Evolutionary conservation across 1,140 invertebrate genomes (phyloP).

Genomic region (Chionoecetes opilio): DNA sequence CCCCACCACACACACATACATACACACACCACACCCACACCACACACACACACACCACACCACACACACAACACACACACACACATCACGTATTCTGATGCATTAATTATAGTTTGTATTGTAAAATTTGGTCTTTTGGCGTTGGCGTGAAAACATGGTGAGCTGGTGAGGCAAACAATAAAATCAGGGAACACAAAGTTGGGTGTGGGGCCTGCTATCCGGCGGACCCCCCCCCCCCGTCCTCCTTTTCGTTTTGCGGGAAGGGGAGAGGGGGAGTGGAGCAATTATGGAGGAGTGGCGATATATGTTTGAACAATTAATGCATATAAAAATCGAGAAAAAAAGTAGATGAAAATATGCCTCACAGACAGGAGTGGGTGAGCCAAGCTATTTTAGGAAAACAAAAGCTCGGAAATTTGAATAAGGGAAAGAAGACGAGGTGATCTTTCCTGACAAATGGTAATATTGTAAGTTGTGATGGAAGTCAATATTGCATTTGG

Average conservation of each 20-base stretch:
- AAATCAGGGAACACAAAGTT: constrained; percentile 29
- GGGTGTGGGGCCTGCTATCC: not conserved
- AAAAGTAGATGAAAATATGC: not conserved
- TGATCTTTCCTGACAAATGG: no score
- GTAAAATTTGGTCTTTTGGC: not conserved
- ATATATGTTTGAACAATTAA: constrained; percentile 22
- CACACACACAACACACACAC: constrained; percentile 33
- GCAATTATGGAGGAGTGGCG: constrained; percentile 15
- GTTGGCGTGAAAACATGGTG: not conserved
- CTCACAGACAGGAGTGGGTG: not conserved
- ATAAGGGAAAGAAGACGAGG: no score
- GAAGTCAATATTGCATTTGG: no score
- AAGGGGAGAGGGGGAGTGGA: not conserved
- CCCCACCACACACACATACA: not conserved
- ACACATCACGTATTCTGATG: no score
- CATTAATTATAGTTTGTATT: no score
- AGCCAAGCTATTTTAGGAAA: no score
- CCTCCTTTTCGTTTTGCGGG: not conserved
- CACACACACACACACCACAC: constrained; percentile 46
- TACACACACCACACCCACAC: not conserved
- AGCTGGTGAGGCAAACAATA: constrained; percentile 25
- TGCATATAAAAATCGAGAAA: not conserved
- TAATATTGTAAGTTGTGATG: no score
- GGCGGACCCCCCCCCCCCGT: not conserved
- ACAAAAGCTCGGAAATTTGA: no score